Evolutionary conservation across 2,888 invertebrate species (phyloP).

Genomic region (Petrolisthes manimaculis): DNA sequence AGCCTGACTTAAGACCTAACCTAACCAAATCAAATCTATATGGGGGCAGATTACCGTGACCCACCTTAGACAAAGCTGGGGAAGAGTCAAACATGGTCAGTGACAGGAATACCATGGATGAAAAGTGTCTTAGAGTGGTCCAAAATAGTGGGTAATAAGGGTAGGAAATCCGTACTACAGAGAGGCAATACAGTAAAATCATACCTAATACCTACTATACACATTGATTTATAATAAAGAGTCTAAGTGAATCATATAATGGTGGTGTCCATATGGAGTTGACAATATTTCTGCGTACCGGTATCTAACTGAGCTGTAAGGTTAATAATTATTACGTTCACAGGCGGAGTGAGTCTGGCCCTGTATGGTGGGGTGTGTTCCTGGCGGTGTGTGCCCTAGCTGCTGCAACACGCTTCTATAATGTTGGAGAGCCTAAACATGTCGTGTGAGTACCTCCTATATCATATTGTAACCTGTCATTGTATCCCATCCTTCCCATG

Average conservation of each 20-base stretch:
- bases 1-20: background rate
- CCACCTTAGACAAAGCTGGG: background rate
- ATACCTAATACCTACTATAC: background rate
- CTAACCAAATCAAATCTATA: background rate
- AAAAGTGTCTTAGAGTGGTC: no score
- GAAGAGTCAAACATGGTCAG: no score
- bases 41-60: background rate
- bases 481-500: background rate
- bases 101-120: no score
- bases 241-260: no score
- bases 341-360: constrained; percentile 37
- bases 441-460: constrained; percentile 80
- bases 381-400: constrained; percentile 77
- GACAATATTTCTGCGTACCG: background rate
- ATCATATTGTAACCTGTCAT: background rate
- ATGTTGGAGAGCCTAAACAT: constrained; percentile 91
- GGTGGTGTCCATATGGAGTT: no score
- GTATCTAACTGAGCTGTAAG: background rate
- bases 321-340: background rate
- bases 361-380: constrained; percentile 79
- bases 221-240: background rate
- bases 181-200: background rate
- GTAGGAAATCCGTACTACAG: no score
- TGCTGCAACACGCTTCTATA: constrained; percentile 84
- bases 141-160: no score